Evolutionary conservation across 1,140 invertebrate species (phyloP).

Genomic region (Drosophila elegans): DNA sequence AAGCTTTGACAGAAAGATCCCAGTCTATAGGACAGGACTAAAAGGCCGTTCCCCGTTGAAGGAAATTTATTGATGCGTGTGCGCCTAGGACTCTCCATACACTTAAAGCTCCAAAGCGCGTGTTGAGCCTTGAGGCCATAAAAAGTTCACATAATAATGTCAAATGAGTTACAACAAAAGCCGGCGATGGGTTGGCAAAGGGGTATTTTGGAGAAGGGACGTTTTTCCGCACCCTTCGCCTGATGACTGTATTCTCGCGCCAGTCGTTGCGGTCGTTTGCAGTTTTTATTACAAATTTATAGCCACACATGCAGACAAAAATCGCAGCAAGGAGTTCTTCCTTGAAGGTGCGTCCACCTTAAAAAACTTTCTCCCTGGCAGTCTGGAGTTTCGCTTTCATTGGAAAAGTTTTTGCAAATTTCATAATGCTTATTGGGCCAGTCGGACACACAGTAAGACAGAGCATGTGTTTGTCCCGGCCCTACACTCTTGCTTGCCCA

Average conservation of each 20-base stretch:
- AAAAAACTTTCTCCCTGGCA: slow-evolving; percentile 35
- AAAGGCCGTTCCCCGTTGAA: slow-evolving; percentile 38
- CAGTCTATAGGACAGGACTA: slow-evolving; percentile 7
- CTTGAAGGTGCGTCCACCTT: background rate
- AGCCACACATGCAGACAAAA: slow-evolving; percentile 84
- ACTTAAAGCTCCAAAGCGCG: slow-evolving; percentile 35
- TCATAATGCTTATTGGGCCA: slow-evolving; percentile 78
- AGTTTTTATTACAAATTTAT: slow-evolving; percentile 84
- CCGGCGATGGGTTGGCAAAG: slow-evolving; percentile 25
- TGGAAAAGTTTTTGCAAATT: slow-evolving; percentile 71
- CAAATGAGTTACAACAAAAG: slow-evolving; percentile 82
- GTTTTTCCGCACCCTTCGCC: slow-evolving; percentile 36
- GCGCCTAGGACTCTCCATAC: slow-evolving; percentile 54
- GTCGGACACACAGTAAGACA: slow-evolving; percentile 8
- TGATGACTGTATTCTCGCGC: slow-evolving; percentile 73
- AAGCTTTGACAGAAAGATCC: slow-evolving; percentile 69
- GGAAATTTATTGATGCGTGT: slow-evolving; percentile 78
- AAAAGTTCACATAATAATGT: slow-evolving; percentile 84
- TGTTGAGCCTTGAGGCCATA: slow-evolving; percentile 78
- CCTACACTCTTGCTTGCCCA: slow-evolving; percentile 69
- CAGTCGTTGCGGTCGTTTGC: slow-evolving; percentile 73
- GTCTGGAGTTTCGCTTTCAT: slow-evolving; percentile 57
- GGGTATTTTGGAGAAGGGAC: slow-evolving; percentile 5
- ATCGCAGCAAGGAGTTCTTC: slow-evolving; percentile 49
- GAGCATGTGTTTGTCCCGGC: slow-evolving; percentile 51